phyloP scores from a whole-genome alignment of 2,113 vertebrate genomes.

The Perognathus longimembris region DNA sequence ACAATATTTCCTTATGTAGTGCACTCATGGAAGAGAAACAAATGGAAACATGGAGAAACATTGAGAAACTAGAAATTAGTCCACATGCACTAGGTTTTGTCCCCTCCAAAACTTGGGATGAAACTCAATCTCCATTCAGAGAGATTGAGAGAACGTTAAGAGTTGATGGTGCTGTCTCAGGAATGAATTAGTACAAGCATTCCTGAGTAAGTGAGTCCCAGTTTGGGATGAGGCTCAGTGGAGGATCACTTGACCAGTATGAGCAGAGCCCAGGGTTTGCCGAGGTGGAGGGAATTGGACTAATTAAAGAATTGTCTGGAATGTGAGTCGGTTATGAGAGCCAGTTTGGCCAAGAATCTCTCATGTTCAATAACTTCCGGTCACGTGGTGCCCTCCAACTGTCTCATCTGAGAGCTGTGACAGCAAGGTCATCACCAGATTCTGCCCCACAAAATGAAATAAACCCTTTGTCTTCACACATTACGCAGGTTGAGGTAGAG shows the following conservation, averaged over 20 bases:
- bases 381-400: neutral
- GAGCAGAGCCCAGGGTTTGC: too few species aligned
- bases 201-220: neutral
- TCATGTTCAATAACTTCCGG: neutral
- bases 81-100: neutral
- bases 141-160: neutral
- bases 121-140: neutral
- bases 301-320: neutral
- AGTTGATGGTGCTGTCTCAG: neutral
- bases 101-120: neutral
- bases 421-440: neutral
- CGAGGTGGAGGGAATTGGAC: too few species aligned
- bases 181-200: neutral
- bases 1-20: neutral
- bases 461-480: neutral
- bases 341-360: neutral
- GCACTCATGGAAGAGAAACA: neutral
- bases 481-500: neutral
- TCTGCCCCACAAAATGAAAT: neutral
- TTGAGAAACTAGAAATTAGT: neutral
- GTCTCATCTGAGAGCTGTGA: neutral
- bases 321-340: neutral
- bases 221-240: neutral
- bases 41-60: neutral
- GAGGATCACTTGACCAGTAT: neutral